phyloP scores from a whole-genome alignment of 2,797 vertebrate species.

The Sebastolobus alascanus region DNA sequence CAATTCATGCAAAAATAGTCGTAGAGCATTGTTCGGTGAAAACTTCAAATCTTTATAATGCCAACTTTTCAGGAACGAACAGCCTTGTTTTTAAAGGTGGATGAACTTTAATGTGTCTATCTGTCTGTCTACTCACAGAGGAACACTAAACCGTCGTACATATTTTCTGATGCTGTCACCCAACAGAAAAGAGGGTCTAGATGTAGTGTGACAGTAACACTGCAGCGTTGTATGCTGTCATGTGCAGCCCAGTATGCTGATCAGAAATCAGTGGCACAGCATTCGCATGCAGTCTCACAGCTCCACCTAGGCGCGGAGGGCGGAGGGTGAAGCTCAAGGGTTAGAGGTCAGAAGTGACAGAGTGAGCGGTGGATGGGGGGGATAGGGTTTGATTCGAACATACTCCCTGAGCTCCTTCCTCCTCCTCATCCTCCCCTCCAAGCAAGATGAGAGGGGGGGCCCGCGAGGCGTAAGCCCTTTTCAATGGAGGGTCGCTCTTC shows the following conservation, averaged over 20 bases:
- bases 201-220: constrained; percentile 8
- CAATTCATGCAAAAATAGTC: no score
- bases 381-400: constrained; percentile 61
- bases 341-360: constrained; percentile 53
- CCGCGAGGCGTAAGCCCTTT: constrained; percentile 75
- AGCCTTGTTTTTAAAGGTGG: background rate
- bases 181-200: constrained; percentile 31
- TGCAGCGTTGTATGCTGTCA: background rate
- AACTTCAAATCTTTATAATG: constrained; percentile 24
- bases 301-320: constrained; percentile 44
- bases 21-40: constrained; percentile 43
- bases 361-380: constrained; percentile 51
- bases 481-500: constrained; percentile 77
- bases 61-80: background rate
- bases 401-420: constrained; percentile 89
- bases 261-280: constrained; percentile 65
- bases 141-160: background rate
- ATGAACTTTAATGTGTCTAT: background rate
- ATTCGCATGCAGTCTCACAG: constrained; percentile 77
- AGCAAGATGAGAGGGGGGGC: constrained; percentile 86
- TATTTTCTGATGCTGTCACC: constrained; percentile 44
- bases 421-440: constrained; percentile 81
- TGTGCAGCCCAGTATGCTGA: constrained; percentile 28
- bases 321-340: constrained; percentile 56
- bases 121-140: background rate